Evolutionary conservation across 2,113 vertebrate genomes (phyloP).

Genomic region (Sclerurus mexicanus): DNA sequence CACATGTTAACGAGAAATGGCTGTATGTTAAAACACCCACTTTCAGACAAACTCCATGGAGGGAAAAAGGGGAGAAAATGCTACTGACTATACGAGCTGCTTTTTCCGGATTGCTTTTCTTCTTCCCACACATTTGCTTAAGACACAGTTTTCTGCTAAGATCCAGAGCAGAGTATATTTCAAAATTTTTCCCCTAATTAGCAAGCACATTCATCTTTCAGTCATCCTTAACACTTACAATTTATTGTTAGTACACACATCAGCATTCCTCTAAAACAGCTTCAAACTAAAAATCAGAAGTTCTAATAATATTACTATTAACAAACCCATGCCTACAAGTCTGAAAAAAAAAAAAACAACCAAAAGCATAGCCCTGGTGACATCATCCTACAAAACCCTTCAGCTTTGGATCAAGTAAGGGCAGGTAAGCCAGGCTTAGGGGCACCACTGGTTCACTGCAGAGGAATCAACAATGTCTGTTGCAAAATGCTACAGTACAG

Average conservation of each 20-base stretch:
- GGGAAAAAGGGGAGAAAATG: constrained; percentile 63
- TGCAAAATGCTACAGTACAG: neutral
- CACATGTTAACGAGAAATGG: constrained; percentile 71
- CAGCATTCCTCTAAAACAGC: neutral
- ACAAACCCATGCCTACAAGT: neutral
- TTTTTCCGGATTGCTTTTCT: constrained; percentile 68
- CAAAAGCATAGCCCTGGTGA: neutral
- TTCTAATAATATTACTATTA: neutral
- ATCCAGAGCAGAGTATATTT: constrained; percentile 70
- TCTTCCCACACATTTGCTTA: constrained; percentile 74
- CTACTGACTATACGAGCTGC: constrained; percentile 73
- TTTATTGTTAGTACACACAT: neutral
- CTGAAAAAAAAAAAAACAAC: neutral
- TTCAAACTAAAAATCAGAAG: constrained; percentile 11
- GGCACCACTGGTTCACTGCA: neutral
- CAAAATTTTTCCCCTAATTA: constrained; percentile 68
- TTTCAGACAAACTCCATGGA: constrained; percentile 72
- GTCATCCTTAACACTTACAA: neutral
- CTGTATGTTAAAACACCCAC: constrained; percentile 74
- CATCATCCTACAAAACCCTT: neutral
- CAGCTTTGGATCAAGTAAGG: neutral
- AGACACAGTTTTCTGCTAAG: constrained; percentile 68
- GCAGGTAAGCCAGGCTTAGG: neutral
- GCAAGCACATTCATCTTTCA: constrained; percentile 62
- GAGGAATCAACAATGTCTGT: neutral